Evolutionary conservation across 2,888 invertebrate species (phyloP), one percentile per base, ranked within the genome.

Genomic region (Acrocera orbiculus): DNA sequence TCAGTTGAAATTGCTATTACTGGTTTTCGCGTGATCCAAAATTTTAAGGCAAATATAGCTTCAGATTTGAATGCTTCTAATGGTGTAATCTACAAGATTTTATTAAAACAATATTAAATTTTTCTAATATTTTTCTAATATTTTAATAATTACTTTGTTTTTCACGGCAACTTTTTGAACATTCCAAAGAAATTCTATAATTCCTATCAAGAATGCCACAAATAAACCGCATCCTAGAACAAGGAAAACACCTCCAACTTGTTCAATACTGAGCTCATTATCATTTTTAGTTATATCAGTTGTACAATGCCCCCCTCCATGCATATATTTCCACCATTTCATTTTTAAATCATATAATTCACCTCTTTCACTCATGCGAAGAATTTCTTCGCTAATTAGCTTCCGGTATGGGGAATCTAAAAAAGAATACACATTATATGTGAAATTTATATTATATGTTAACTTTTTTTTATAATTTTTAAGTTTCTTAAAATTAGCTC

Each of bases 161-260:
- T 73, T 72, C 1, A 76, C 75, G 15, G 81, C 73, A 32, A 83
- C 73, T 52, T 79, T 70, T 43, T 76, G 69, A 2, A 83, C 74
- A 52, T 87, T 82, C 73, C 86, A 75, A 16, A 86, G 58, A 52
- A 92, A 89, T 58, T 95, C 90, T 34, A 76, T 64, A 13, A 87
- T 59, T 10, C 86, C 85, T 16, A 89, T 68, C 5, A 79, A 41
- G n/a, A 80, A 61, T 0, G 86, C 79, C 14, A 76, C 54, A 3
- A 67, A 50, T 28, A 81, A 73, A 1, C 90, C 90, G 9, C 66
- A 64, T 3, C 74, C 70, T 3, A 92, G 66, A 4, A 90, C 85
- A 6, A 90, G 66, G 54, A 90, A 92, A 20, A 90, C 85, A 43
- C 92, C 90, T 41, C 89, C 89, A 2, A 90, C 81, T 54, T 93